Conservation (phyloP, 2,113 vertebrate species). For the Lichenostomus cassidix region DNA sequence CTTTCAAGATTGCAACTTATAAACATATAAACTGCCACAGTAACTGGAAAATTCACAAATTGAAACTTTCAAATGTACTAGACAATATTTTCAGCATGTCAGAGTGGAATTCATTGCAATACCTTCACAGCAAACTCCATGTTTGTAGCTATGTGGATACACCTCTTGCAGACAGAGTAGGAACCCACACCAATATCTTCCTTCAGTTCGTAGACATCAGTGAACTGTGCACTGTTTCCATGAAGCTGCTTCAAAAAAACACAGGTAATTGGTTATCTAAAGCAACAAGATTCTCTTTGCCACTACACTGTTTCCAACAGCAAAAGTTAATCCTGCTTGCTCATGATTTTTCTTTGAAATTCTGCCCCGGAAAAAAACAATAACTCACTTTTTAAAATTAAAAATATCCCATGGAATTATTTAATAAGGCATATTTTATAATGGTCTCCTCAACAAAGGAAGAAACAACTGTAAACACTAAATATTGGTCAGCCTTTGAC, state of each 20-base stretch:
- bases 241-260: conserved; percentile 81
- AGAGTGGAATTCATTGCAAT: not conserved
- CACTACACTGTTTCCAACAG: not conserved
- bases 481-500: not conserved
- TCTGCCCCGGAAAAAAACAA: not conserved
- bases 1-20: not conserved
- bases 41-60: not conserved
- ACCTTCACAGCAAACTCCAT: conserved; percentile 98
- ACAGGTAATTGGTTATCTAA: not conserved
- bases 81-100: not conserved
- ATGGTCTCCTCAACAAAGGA: not conserved
- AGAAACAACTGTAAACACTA: not conserved
- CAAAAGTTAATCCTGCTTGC: not conserved
- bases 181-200: conserved; percentile 97
- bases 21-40: not conserved
- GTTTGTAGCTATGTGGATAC: conserved; percentile 85
- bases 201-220: conserved; percentile 90
- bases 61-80: not conserved
- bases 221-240: conserved; percentile 85
- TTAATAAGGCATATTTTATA: not conserved
- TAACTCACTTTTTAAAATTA: not conserved
- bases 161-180: conserved; percentile 96
- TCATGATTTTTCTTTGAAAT: not conserved
- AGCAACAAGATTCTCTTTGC: not conserved
- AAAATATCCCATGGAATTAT: not conserved